Evolutionary conservation across 2,797 vertebrate genomes (phyloP).

Genomic region (Psittacula derbiana): DNA sequence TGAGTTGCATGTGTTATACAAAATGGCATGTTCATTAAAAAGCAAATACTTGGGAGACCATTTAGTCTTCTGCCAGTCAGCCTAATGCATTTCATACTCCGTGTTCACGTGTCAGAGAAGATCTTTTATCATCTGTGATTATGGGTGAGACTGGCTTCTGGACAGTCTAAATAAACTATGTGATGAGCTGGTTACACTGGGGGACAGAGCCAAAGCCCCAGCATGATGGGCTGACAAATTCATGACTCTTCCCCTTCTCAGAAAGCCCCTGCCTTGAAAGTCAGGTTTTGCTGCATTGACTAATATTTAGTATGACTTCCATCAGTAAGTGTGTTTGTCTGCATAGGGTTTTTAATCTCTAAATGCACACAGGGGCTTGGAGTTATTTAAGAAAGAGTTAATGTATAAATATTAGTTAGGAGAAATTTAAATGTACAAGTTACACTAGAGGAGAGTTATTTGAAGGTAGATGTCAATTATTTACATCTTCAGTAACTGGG

Average conservation of each 20-base stretch:
- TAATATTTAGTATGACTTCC: not conserved
- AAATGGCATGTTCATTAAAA: conserved; percentile 27
- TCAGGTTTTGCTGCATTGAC: not conserved
- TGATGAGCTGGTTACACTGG: not conserved
- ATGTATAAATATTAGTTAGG: not conserved
- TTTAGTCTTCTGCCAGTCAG: not conserved
- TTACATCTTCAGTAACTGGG: not conserved
- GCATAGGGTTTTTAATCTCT: not conserved
- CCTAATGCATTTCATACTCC: not conserved
- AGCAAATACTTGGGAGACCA: not conserved
- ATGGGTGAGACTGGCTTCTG: not conserved
- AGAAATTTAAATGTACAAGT: not conserved
- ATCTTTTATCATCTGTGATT: not conserved
- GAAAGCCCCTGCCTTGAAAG: not conserved
- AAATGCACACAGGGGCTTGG: not conserved
- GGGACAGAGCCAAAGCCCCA: not conserved
- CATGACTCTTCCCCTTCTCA: not conserved
- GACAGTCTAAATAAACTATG: not conserved
- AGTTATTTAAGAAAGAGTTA: not conserved
- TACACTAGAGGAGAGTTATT: not conserved
- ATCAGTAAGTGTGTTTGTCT: not conserved
- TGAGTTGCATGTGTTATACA: not conserved
- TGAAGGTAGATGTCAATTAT: not conserved
- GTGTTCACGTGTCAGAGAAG: not conserved
- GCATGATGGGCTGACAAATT: not conserved